Conservation (phyloP, 2,113 vertebrate species). For the Stegostoma tigrinum region DNA sequence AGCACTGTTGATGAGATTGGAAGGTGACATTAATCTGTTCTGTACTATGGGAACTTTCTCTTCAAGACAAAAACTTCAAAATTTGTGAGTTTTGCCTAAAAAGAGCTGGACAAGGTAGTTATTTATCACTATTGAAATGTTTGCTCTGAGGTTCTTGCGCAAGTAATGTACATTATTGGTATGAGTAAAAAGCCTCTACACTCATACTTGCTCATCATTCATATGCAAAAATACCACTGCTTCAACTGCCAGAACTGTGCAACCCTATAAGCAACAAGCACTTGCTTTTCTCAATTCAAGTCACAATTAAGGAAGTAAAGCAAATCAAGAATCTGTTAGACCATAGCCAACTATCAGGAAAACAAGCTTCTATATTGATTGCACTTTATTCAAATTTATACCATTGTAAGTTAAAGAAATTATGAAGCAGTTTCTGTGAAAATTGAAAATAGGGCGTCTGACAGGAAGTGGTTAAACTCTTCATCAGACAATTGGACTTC, state of each 20-base stretch:
- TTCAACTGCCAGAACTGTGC: neutral
- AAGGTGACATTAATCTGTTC: neutral
- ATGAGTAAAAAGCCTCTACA: neutral
- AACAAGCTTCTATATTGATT: neutral
- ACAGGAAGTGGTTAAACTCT: slow-evolving; percentile 25
- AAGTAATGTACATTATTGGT: neutral
- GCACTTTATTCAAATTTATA: neutral
- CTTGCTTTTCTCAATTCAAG: neutral
- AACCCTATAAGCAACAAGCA: neutral
- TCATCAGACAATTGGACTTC: neutral
- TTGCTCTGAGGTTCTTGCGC: neutral
- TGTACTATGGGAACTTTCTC: neutral
- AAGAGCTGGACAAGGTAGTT: neutral
- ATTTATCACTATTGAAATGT: neutral
- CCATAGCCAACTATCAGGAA: neutral
- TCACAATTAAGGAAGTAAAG: neutral
- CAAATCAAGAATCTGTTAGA: neutral
- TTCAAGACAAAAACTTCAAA: neutral
- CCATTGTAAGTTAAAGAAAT: neutral
- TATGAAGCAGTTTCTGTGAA: slow-evolving; percentile 29
- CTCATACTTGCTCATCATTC: neutral
- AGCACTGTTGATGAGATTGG: neutral
- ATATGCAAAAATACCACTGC: neutral
- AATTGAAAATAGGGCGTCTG: slow-evolving; percentile 30
- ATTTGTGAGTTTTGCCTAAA: neutral